phyloP scores from a whole-genome alignment of 2,113 vertebrate species.

The Zeus faber region DNA sequence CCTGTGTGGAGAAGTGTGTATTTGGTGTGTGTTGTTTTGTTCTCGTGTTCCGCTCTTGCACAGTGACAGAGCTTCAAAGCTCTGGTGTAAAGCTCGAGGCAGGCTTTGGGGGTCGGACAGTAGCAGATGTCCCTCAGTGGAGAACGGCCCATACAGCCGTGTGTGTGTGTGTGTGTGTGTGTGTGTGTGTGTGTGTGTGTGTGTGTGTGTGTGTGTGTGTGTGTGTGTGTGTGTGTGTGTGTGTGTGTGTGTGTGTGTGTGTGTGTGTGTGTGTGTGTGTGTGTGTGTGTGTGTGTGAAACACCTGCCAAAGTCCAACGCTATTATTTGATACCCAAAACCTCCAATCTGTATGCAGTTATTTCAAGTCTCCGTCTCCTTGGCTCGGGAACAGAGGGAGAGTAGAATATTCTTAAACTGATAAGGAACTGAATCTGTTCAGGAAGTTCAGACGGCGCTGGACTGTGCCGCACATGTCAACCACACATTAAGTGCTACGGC shows the following conservation, averaged over 20 bases:
- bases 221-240: constrained; percentile 9
- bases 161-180: constrained; percentile 46
- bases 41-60: neutral
- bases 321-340: constrained; percentile 56
- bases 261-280: constrained; percentile 1
- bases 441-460: no score
- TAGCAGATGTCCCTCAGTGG: constrained; percentile 78
- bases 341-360: constrained; percentile 42
- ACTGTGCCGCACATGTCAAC: no score
- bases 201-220: no score
- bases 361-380: constrained; percentile 44
- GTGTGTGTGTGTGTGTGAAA: constrained; percentile 18
- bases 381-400: constrained; percentile 17
- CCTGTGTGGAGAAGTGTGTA: no score
- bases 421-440: no score
- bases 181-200: no score
- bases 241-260: constrained; percentile 3
- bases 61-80: constrained; percentile 64
- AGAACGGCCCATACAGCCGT: constrained; percentile 58
- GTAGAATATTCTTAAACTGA: no score
- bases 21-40: no score
- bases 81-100: constrained; percentile 53
- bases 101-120: constrained; percentile 47
- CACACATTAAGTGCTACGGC: no score
- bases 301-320: constrained; percentile 59